Percentiles rank a stretch among this genome's conserved stretches.
Conservation (phyloP, 2,113 vertebrate genomes). For the Mus pahari region DNA sequence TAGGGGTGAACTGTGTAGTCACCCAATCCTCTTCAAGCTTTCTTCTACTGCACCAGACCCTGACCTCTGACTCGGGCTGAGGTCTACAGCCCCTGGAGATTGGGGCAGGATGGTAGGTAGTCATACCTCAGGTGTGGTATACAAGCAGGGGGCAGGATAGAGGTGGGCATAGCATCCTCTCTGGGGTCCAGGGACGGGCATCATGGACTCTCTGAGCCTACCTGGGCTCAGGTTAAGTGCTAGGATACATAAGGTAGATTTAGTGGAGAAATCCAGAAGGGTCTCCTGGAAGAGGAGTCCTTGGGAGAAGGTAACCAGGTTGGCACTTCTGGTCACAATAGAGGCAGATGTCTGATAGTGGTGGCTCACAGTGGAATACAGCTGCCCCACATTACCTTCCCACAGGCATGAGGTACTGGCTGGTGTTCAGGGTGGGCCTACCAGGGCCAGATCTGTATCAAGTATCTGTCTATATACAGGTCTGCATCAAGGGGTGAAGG, state of each 20-base stretch:
- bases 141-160: neutral
- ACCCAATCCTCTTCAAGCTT: fast-evolving
- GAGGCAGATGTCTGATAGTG: neutral
- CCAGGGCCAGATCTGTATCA: neutral
- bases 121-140: fast-evolving
- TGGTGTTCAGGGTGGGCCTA: neutral
- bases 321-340: neutral
- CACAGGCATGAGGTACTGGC: neutral
- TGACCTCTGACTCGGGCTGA: neutral
- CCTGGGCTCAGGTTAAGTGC: fast-evolving
- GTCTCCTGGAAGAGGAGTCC: neutral
- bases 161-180: neutral
- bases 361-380: neutral
- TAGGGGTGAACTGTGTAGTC: neutral
- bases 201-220: neutral
- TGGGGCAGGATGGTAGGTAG: neutral
- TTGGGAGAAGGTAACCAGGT: neutral
- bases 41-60: no score
- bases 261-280: neutral
- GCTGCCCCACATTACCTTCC: neutral
- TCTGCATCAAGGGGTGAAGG: neutral
- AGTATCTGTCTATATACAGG: no score
- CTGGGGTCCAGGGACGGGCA: no score
- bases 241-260: fast-evolving
- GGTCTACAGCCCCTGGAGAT: fast-evolving